Evolutionary conservation across 2,888 invertebrate genomes (phyloP).

Genomic region (Watsonalla cultraria): DNA sequence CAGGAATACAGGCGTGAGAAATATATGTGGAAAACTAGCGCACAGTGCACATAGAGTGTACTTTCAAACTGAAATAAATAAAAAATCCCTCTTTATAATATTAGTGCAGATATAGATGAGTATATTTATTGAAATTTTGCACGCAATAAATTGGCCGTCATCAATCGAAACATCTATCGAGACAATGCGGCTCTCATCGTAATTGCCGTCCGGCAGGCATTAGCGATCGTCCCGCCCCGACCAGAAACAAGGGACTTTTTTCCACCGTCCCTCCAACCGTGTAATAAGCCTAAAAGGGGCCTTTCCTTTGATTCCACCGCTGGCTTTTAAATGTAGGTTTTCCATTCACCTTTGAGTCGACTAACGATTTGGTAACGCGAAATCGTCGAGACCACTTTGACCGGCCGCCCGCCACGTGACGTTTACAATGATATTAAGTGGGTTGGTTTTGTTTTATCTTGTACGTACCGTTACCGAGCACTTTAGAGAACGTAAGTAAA

Average conservation of each 20-base stretch:
- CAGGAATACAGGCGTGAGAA: too few relatives aligned
- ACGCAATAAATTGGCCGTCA: background rate
- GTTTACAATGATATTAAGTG: constrained; percentile 39
- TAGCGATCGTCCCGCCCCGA: constrained; percentile 19
- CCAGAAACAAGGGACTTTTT: constrained; percentile 35
- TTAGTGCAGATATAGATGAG: too few relatives aligned
- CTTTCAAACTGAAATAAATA: too few relatives aligned
- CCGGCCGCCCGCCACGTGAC: constrained; percentile 30
- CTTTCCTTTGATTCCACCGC: constrained; percentile 55
- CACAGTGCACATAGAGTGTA: too few relatives aligned
- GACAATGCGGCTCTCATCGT: constrained; percentile 48
- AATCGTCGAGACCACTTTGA: constrained; percentile 42
- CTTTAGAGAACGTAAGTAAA: too few relatives aligned
- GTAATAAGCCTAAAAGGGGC: constrained; percentile 67
- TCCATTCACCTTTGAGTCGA: constrained; percentile 55
- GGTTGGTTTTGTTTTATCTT: constrained; percentile 27
- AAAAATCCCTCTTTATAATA: too few relatives aligned
- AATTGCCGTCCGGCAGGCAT: constrained; percentile 38
- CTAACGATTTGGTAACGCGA: constrained; percentile 45
- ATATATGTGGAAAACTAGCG: too few relatives aligned
- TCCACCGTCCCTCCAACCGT: constrained; percentile 37
- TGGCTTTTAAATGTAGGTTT: constrained; percentile 53
- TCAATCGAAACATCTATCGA: constrained; percentile 12
- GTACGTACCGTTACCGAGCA: background rate
- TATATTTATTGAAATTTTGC: too few relatives aligned